phyloP scores from a whole-genome alignment of 2,113 vertebrate species.

The Cephalopterus ornatus region DNA sequence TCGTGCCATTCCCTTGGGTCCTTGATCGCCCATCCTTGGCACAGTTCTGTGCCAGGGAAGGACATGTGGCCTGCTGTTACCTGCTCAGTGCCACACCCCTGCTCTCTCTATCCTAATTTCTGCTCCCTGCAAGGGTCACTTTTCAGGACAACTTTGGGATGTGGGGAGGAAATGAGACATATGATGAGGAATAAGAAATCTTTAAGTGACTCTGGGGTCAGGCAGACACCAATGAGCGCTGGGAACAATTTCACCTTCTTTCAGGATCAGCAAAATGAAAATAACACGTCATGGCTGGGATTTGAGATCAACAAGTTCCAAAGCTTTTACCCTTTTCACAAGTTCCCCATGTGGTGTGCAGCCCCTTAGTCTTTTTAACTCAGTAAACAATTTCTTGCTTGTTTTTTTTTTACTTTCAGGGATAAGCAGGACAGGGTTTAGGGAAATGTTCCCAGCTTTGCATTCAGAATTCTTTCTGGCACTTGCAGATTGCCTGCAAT shows the following conservation, averaged over 20 bases:
- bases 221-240: not conserved
- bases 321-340: not conserved
- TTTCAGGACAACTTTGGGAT: not conserved
- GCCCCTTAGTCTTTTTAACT: not conserved
- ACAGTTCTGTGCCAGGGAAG: not conserved
- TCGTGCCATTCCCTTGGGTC: not conserved
- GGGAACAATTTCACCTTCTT: not conserved
- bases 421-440: rapidly evolving
- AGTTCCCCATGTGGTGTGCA: not conserved
- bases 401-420: not conserved
- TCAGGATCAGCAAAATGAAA: not conserved
- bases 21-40: not conserved
- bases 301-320: not conserved
- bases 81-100: not conserved
- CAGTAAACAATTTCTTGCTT: not conserved
- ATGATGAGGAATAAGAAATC: not conserved
- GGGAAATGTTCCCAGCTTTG: not conserved
- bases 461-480: not conserved
- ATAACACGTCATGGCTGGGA: not conserved
- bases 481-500: not conserved
- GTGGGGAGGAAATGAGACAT: not conserved
- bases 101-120: not conserved
- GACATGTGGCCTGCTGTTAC: not conserved
- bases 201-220: not conserved
- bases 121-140: not conserved